Base-by-base conservation (phyloP, 30 jellyfish, hydroid and myxozoan species). In the Phacellophora camtschatica region DNA sequence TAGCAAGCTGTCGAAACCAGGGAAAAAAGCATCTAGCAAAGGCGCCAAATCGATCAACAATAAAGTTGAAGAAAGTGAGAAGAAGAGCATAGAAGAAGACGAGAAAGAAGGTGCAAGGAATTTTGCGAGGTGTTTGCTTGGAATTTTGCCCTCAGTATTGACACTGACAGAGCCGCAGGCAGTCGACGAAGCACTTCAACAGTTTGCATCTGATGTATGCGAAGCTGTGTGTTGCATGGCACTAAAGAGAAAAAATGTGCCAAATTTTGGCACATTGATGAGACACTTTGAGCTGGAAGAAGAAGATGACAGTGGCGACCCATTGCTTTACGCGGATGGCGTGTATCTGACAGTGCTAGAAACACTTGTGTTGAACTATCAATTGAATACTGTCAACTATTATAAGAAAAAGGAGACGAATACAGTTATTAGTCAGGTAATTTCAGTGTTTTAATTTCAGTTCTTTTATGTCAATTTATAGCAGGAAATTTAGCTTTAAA, bases 211-310 rank as follows among this genome's bases (percentile, higher is more conserved):
- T 2, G 99, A 93, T 36, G 94, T 93, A 59, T 93, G 99, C 63
- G 99, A 93, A 72, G 99, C 99, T 15, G 99, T 93, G 50, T 79
- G 95, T 41, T 93, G 99, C 51, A 93, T 93, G 99, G 96, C 99
- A 19, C 61, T 93, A 59, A 93, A 85, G 71, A 49, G 99, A 65
- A 93, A 93, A 71, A 86, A 93, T 50, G 99, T 93, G 65, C 99
- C 99, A 5, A 93, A 93, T 39, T 93, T 93, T 49, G 99, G 99
- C 29, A 93, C 96, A 27, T 69, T 93, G 53, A 82, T 94, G 66
- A 68, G 82, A 43, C 93, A 74, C 8, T 75, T 35, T 27, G 94
- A 81, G 25, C 36, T 48, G 36, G 86, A 61, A 16, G 97, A 86
- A 11, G 97, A 74, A 19, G 37, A 18, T 25, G 96, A 77, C 11